Percentiles rank a stretch among this genome's conserved stretches.
phyloP scores from a whole-genome alignment of 1,140 invertebrate species.

The Listronotus bonariensis region DNA sequence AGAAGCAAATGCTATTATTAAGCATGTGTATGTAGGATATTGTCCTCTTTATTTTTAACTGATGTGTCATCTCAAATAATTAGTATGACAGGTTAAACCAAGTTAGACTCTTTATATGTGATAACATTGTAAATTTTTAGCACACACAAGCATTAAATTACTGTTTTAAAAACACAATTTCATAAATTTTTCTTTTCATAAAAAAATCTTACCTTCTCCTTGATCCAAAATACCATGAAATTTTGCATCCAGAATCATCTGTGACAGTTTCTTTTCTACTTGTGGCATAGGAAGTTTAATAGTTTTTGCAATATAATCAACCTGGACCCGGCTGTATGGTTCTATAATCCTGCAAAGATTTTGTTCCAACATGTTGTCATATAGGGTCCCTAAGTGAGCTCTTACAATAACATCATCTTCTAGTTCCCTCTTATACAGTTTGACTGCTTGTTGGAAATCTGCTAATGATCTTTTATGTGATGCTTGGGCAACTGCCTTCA shows the following conservation, averaged over 20 bases:
- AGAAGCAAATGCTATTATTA: no score
- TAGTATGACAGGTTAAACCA: no score
- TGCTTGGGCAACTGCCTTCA: constrained; percentile 95
- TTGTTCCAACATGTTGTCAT: constrained; percentile 98
- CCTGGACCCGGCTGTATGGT: constrained; percentile 96
- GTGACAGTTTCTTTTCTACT: constrained; percentile 98
- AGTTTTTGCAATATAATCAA: constrained; percentile 75
- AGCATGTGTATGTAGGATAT: no score
- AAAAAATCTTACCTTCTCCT: constrained; percentile 73
- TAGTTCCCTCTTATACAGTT: constrained; percentile 85
- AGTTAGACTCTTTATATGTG: no score
- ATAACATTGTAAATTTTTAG: no score
- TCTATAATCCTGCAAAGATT: constrained; percentile 98
- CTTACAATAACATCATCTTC: constrained; percentile 96
- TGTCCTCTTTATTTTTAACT: no score
- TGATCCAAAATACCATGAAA: constrained; percentile 97
- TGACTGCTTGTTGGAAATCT: constrained; percentile 90
- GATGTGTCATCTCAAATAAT: no score
- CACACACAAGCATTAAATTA: no score
- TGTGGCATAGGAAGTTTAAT: constrained; percentile 88
- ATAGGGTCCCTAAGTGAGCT: constrained; percentile 94
- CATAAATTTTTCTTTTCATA: no score
- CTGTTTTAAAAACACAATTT: no score
- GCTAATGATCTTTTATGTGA: constrained; percentile 95
- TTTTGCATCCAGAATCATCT: constrained; percentile 99